phyloP scores from a whole-genome alignment of 2,797 vertebrate species.

The Moxostoma hubbsi region DNA sequence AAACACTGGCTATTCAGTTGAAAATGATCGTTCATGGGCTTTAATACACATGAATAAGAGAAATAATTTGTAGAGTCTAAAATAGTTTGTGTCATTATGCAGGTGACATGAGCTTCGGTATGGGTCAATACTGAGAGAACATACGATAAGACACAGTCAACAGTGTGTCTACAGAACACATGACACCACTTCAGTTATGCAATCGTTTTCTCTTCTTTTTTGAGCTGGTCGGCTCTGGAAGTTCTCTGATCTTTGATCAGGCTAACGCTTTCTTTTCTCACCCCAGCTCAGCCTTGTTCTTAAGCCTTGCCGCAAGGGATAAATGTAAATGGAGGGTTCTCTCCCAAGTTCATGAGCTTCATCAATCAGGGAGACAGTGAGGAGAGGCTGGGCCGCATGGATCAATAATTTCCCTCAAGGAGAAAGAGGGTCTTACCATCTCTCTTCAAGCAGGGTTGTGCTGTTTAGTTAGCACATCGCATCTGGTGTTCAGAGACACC shows the following conservation, averaged over 20 bases:
- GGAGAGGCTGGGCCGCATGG: slow-evolving; percentile 9
- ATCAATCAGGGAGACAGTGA: slow-evolving; percentile 40
- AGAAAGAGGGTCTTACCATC: slow-evolving; percentile 29
- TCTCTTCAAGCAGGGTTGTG: slow-evolving; percentile 18
- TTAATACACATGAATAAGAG: neutral
- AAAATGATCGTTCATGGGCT: neutral
- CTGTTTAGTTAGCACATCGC: slow-evolving; percentile 12
- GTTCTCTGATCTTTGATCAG: slow-evolving; percentile 27
- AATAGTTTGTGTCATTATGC: neutral
- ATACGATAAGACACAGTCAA: neutral
- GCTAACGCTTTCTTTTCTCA: slow-evolving; percentile 24
- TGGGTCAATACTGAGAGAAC: neutral
- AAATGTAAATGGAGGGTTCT: slow-evolving; percentile 53
- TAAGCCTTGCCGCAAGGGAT: slow-evolving; percentile 26
- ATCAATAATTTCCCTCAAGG: slow-evolving; percentile 47
- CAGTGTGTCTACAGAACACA: neutral
- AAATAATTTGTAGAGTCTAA: neutral
- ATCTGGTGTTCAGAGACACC: slow-evolving; percentile 18
- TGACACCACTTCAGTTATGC: neutral
- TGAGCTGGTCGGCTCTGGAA: slow-evolving; percentile 2
- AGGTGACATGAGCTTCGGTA: neutral
- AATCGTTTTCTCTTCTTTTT: slow-evolving; percentile 2
- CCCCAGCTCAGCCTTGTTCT: slow-evolving; percentile 46
- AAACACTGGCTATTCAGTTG: neutral
- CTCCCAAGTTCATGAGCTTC: slow-evolving; percentile 38